phyloP scores from a whole-genome alignment of 2,888 invertebrate species.

The Tachystola acroxantha region DNA sequence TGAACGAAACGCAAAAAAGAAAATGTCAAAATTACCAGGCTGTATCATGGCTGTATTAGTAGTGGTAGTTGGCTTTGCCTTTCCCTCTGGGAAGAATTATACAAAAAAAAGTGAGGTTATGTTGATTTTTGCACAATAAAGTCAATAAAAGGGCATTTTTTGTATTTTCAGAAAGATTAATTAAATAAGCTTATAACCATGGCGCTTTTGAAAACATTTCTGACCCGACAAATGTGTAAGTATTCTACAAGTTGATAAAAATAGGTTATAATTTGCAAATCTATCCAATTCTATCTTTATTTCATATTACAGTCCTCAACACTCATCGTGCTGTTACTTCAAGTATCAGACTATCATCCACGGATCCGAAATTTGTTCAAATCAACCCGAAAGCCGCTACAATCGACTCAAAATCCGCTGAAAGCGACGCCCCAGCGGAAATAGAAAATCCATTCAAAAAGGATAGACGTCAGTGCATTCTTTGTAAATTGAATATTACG shows the following conservation, averaged over 20 bases:
- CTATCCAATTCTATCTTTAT: too few relatives aligned
- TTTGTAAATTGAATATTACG: conserved; percentile 89
- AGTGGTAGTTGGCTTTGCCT: too few relatives aligned
- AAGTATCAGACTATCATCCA: conserved; percentile 33
- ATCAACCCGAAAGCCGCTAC: too few relatives aligned
- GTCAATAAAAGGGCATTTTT: too few relatives aligned
- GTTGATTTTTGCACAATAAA: background rate
- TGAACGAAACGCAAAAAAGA: too few relatives aligned
- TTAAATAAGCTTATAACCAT: conserved; percentile 20
- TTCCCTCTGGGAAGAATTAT: too few relatives aligned
- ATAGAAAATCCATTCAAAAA: conserved; percentile 90
- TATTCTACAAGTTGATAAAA: conserved; percentile 5
- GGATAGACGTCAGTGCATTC: conserved; percentile 84
- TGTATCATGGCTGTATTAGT: too few relatives aligned
- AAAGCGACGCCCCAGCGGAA: conserved; percentile 68
- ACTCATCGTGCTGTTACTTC: conserved; percentile 28
- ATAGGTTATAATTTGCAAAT: too few relatives aligned
- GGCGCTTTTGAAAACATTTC: conserved; percentile 40
- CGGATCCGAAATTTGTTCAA: conserved; percentile 18
- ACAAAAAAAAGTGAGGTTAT: conserved; percentile 1
- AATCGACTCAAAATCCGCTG: conserved; percentile 17
- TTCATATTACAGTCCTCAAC: conserved; percentile 36
- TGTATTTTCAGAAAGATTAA: too few relatives aligned
- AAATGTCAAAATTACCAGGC: too few relatives aligned
- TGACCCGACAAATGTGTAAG: conserved; percentile 42